A percentile compares a stretch with the other conserved stretches of the same genome.
phyloP scores from a whole-genome alignment of 92 coral and sea anemone species.

The Bergia sp. region DNA sequence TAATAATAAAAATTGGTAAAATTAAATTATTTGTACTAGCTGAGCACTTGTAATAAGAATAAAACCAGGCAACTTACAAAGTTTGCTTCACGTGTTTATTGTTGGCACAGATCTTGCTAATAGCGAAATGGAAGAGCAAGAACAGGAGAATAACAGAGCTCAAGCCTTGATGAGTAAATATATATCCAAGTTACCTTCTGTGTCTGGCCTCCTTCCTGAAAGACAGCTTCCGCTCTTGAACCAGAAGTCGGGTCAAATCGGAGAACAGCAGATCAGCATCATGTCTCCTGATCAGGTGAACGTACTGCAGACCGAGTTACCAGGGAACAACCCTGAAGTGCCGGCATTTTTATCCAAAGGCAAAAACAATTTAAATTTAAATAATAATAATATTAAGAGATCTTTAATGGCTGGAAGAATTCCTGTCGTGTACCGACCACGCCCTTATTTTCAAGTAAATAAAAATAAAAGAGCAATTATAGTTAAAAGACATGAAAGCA shows the following conservation, averaged over 20 bases:
- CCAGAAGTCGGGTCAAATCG: conserved; percentile 68
- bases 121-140: conserved; percentile 73
- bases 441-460: neutral
- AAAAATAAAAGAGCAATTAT: neutral
- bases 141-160: conserved; percentile 64
- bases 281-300: conserved; percentile 83
- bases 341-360: conserved; percentile 54
- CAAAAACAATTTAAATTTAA: neutral
- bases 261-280: conserved; percentile 85
- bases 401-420: neutral
- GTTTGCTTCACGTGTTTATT: neutral
- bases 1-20: neutral
- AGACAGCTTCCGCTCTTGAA: conserved; percentile 52
- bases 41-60: neutral
- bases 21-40: neutral
- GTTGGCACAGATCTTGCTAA: conserved; percentile 67
- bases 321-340: conserved; percentile 73
- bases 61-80: neutral
- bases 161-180: conserved; percentile 64
- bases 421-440: neutral
- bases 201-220: conserved; percentile 52
- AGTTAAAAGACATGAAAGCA: neutral
- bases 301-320: conserved; percentile 77
- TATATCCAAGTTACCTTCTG: conserved; percentile 68
- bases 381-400: conserved; percentile 15